Percentiles rank a stretch among this genome's conserved stretches.
Conservation (phyloP, 2,113 vertebrate genomes). For the Oncorhynchus keta region DNA sequence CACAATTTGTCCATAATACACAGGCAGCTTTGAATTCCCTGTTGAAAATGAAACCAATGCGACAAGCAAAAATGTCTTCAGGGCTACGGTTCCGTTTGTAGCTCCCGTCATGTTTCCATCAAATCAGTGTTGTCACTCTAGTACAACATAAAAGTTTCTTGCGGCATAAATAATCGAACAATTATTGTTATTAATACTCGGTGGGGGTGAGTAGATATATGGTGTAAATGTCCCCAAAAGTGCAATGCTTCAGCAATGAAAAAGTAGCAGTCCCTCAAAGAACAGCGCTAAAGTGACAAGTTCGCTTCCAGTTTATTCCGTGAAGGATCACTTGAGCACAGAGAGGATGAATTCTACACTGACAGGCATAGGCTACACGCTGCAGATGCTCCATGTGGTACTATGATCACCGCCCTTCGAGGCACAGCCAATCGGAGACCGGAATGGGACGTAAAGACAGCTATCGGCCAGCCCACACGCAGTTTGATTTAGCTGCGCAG, state of each 20-base stretch:
- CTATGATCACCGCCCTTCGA: constrained; percentile 48
- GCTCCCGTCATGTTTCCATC: constrained; percentile 68
- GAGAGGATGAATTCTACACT: constrained; percentile 38
- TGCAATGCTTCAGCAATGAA: neutral
- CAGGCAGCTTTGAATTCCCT: constrained; percentile 29
- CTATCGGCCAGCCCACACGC: constrained; percentile 37
- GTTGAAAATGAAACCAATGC: constrained; percentile 36
- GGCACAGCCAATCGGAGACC: constrained; percentile 44
- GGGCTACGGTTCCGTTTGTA: constrained; percentile 35
- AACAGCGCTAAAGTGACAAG: constrained; percentile 22
- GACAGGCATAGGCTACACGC: constrained; percentile 25
- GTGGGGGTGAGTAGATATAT: neutral
- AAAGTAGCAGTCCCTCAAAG: neutral
- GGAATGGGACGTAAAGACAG: constrained; percentile 25
- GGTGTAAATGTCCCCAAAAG: neutral
- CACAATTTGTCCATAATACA: constrained; percentile 56
- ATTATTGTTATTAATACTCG: neutral
- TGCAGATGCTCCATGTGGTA: constrained; percentile 63
- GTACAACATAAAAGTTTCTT: constrained; percentile 16
- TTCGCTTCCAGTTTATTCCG: constrained; percentile 17
- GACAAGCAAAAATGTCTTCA: constrained; percentile 33
- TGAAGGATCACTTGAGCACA: constrained; percentile 45
- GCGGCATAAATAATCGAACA: neutral
- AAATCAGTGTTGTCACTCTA: constrained; percentile 35
- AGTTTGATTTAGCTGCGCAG: constrained; percentile 22